These are phyloP conservation scores for Sorex araneus DNA, from an alignment of 2,113 vertebrate species.

Conservation along the genomic window DNA sequence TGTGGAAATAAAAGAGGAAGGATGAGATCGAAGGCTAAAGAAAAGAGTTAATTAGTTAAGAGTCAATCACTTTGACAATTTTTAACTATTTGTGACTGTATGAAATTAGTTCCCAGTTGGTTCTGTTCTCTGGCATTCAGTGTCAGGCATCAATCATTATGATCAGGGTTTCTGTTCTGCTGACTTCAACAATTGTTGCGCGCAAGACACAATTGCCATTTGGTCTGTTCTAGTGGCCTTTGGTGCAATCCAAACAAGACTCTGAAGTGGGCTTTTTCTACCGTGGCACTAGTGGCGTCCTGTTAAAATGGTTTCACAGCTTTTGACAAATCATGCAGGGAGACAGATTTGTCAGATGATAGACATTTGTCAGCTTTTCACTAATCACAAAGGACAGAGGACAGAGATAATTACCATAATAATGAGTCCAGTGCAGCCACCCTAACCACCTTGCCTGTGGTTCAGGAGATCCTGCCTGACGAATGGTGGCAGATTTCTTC, in stretches of 20 bases:
- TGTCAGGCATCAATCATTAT: neutral
- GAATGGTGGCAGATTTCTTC: fast-evolving
- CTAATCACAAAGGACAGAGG: neutral
- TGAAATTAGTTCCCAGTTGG: neutral
- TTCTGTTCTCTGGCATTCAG: neutral
- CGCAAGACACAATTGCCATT: neutral
- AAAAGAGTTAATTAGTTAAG: neutral
- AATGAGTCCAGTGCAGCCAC: fast-evolving
- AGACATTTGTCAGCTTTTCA: neutral
- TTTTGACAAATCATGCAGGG: no score
- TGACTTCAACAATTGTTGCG: neutral
- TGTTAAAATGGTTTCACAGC: neutral
- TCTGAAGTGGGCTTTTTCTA: neutral
- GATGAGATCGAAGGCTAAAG: neutral
- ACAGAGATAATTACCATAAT: neutral
- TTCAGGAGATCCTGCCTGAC: no score
- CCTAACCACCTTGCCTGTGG: neutral
- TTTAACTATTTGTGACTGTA: neutral
- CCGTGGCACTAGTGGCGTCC: neutral
- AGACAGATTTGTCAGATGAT: no score
- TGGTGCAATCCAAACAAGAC: neutral
- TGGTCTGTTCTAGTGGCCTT: neutral
- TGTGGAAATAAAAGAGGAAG: neutral
- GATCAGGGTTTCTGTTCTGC: neutral
- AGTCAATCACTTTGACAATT: neutral